phyloP scores from a whole-genome alignment of 2,888 invertebrate genomes.

The Dioctria linearis region DNA sequence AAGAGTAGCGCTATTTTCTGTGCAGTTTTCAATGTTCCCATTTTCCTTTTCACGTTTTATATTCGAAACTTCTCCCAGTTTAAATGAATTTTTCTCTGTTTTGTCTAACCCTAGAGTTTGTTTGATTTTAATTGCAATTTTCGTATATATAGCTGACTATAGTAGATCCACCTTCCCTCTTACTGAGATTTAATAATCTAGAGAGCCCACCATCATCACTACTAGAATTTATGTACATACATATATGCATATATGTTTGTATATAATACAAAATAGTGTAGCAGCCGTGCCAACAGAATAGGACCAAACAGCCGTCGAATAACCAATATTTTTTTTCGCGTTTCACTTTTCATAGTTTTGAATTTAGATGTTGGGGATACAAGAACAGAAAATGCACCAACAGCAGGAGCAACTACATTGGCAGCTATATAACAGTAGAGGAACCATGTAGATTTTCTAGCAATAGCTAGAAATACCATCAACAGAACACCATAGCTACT shows the following conservation, averaged over 20 bases:
- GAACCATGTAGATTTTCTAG: too few relatives aligned
- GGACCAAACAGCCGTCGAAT: conserved; percentile 10
- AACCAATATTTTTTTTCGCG: conserved; percentile 47
- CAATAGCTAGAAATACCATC: too few relatives aligned
- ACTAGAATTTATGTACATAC: neutral
- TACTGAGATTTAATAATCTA: conserved; percentile 51
- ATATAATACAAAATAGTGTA: too few relatives aligned
- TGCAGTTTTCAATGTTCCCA: conserved; percentile 7
- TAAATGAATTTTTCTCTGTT: conserved; percentile 51
- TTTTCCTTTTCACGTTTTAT: conserved; percentile 9
- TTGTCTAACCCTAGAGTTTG: conserved; percentile 49
- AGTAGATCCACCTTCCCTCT: conserved; percentile 30
- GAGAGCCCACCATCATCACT: conserved; percentile 17
- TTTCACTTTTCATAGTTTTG: conserved; percentile 33
- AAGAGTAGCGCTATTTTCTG: conserved; percentile 40
- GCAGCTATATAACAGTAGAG: neutral
- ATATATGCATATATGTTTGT: too few relatives aligned
- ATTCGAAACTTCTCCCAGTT: conserved; percentile 24
- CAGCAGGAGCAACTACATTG: neutral
- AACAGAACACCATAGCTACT: neutral
- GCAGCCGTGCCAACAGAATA: neutral
- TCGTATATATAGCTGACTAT: neutral
- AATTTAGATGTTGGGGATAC: neutral
- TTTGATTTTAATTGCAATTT: conserved; percentile 55
- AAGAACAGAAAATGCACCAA: neutral